phyloP scores from a whole-genome alignment of 2,888 invertebrate genomes.

The Agonopterix heracliana region DNA sequence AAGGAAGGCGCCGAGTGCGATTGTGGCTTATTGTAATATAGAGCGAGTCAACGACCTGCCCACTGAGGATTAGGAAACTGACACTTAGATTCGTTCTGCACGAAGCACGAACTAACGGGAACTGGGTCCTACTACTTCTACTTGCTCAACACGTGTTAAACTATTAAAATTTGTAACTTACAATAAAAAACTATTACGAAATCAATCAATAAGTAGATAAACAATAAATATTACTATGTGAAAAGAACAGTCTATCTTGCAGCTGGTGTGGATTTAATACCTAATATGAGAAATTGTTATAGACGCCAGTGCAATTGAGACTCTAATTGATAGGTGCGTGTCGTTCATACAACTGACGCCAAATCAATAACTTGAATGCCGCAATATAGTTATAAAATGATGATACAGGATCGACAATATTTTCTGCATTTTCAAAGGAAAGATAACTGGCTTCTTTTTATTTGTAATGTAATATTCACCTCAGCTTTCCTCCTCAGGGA shows the following conservation, averaged over 20 bases:
- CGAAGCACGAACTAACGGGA: too few relatives aligned
- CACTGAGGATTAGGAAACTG: constrained; percentile 50
- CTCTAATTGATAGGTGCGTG: constrained; percentile 20
- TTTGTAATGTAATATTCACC: constrained; percentile 34
- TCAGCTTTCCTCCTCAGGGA: constrained; percentile 66
- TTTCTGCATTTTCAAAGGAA: too few relatives aligned
- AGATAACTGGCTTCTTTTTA: too few relatives aligned
- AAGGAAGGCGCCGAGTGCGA: constrained; percentile 40
- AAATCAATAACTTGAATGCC: constrained; percentile 26
- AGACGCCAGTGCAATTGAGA: constrained; percentile 22
- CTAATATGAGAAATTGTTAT: not conserved
- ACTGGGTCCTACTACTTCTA: too few relatives aligned
- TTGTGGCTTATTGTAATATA: constrained; percentile 43
- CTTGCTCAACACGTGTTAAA: too few relatives aligned
- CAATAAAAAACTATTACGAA: too few relatives aligned
- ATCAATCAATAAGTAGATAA: too few relatives aligned
- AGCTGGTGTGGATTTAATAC: too few relatives aligned
- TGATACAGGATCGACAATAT: too few relatives aligned
- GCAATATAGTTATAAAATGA: not conserved
- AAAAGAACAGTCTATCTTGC: too few relatives aligned
- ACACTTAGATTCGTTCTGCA: constrained; percentile 23
- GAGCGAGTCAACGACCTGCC: constrained; percentile 59
- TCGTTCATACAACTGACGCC: constrained; percentile 18
- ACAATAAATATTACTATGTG: too few relatives aligned
- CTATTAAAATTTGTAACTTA: too few relatives aligned